Evolutionary conservation across 2,888 invertebrate genomes (phyloP).

Genomic region (Spodoptera littoralis): DNA sequence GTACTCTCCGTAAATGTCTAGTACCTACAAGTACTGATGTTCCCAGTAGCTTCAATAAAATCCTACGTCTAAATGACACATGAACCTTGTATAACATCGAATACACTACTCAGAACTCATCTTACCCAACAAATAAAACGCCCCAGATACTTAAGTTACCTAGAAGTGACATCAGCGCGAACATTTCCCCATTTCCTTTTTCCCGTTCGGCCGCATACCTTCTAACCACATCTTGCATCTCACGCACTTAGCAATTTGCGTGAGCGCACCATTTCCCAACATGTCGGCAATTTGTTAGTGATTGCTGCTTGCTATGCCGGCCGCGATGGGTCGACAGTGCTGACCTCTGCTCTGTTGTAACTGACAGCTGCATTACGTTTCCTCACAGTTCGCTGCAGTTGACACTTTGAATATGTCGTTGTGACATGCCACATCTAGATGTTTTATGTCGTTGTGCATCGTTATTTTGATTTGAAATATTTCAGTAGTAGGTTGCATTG

Average conservation of each 20-base stretch:
- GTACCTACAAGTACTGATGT: too few species aligned
- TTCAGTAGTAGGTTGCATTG: too few species aligned
- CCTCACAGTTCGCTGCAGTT: slow-evolving; percentile 29
- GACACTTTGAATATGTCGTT: slow-evolving; percentile 8
- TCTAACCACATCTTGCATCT: slow-evolving; percentile 9
- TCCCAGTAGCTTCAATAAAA: too few species aligned
- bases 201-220: slow-evolving; percentile 7
- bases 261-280: slow-evolving; percentile 40
- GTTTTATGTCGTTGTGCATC: slow-evolving; percentile 29
- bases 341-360: slow-evolving; percentile 49
- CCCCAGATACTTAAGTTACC: too few species aligned
- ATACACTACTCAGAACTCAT: too few species aligned
- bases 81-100: too few species aligned
- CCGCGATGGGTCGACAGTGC: slow-evolving; percentile 9
- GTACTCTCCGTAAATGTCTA: too few species aligned
- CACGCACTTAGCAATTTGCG: slow-evolving; percentile 19
- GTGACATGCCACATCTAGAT: slow-evolving; percentile 2
- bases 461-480: slow-evolving; percentile 16
- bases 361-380: slow-evolving; percentile 30
- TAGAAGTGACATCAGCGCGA: background rate
- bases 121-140: too few species aligned
- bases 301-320: slow-evolving; percentile 40
- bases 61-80: too few species aligned
- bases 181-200: slow-evolving; percentile 23
- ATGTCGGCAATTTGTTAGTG: slow-evolving; percentile 9